Base-by-base conservation (phyloP, 92 coral and sea anemone species). In the Palythoa heliodiscus region DNA sequence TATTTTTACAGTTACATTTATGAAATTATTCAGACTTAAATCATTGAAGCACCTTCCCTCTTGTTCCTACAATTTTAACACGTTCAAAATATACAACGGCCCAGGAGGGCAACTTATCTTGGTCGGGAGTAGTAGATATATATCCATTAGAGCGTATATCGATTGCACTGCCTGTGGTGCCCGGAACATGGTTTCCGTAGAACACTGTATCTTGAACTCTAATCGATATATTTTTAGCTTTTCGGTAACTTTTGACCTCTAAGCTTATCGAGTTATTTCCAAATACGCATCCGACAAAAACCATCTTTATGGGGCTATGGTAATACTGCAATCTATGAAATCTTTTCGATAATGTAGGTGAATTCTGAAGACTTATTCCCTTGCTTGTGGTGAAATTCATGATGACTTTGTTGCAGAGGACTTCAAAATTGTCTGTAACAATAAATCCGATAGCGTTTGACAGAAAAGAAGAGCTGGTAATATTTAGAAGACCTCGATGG, bases 351-450 rank as follows among this genome's bases (percentile, higher is more conserved):
- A 52, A 39, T 22, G 1, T 2, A 39, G 17, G 25, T 77, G 70
- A 29, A 16, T 79, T 64, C 40, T 14, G 2, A 23, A 79, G 16
- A 4, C 25, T 20, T 24, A 79, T 12, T 15, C 13, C 84, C 40
- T 43, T 79, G 38, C 22, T 43, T 61, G 57, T 37, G 13, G 84
- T 79, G 35, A 16, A 79, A 50, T 79, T 79, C 55, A 79, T 48
- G 0, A 39, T 16, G 7, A 39, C 23, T 69, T 79, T 63, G 3
- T 6, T 79, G 39, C 37, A 79, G 3, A 66, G 7, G 23, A 79
- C 37, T 1, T 43, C 0, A 10, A 79, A 40, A n/a, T n/a, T 66
- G 29, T 48, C 60, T 5, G 35, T 20, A 20, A 67, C 72, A 24
- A 4, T 63, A 25, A 66, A 11, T 1, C 84, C 73, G 20, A 63